A percentile compares a stretch with the other conserved stretches of the same genome.
These are phyloP conservation scores for Orchesella cincta DNA, from an alignment of 1,140 invertebrate genomes.

Conservation along the genomic window DNA sequence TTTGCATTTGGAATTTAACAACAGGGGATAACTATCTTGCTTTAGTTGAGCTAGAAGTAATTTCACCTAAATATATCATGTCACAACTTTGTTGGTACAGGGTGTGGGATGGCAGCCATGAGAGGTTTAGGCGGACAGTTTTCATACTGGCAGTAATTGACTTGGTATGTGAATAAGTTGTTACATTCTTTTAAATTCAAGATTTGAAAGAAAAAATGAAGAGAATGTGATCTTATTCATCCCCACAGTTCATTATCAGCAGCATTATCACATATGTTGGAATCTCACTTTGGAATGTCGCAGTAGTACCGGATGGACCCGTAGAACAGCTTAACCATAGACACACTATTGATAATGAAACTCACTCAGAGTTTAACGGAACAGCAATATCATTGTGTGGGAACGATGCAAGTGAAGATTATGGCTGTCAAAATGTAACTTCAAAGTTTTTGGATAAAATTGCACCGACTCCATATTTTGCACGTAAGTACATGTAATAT, in stretches of 20 bases:
- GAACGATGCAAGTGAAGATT: neutral
- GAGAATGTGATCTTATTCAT: constrained; percentile 13
- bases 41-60: neutral
- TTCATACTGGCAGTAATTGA: neutral
- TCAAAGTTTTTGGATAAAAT: neutral
- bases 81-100: constrained; percentile 11
- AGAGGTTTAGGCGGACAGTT: neutral
- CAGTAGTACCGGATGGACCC: neutral
- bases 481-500: neutral
- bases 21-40: neutral
- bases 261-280: neutral
- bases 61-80: neutral
- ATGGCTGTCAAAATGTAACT: neutral
- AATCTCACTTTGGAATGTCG: constrained; percentile 5
- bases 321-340: neutral
- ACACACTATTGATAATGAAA: neutral
- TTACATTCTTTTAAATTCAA: too few relatives aligned
- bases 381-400: neutral
- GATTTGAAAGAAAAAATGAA: too few relatives aligned
- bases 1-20: neutral
- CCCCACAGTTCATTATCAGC: neutral
- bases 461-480: constrained; percentile 4
- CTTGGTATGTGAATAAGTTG: too few relatives aligned
- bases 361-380: neutral
- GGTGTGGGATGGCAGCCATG: constrained; percentile 2